Evolutionary conservation across 1,140 invertebrate genomes (phyloP).

Genomic region (Drosophila hydei): DNA sequence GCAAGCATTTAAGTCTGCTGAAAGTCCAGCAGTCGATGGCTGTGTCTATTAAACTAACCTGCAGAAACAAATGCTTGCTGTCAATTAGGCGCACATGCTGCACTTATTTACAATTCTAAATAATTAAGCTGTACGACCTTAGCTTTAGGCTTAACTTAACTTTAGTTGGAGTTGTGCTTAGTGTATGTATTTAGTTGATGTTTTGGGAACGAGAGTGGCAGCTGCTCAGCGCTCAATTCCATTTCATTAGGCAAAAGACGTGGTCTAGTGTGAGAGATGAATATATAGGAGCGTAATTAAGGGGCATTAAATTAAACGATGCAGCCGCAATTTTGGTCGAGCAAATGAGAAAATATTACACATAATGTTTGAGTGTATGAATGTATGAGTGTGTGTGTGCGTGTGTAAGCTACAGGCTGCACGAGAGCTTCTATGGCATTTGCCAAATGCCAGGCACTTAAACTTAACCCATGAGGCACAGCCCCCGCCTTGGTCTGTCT

Average conservation of each 20-base stretch:
- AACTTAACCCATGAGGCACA: slow-evolving; percentile 24
- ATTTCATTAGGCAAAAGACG: slow-evolving; percentile 12
- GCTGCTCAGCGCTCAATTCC: slow-evolving; percentile 13
- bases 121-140: not conserved
- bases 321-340: slow-evolving; percentile 59
- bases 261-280: not conserved
- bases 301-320: slow-evolving; percentile 66
- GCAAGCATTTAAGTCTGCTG: not conserved
- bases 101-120: not conserved
- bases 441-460: slow-evolving; percentile 76
- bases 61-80: not conserved
- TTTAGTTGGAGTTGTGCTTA: not conserved
- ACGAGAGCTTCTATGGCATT: slow-evolving; percentile 51
- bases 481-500: not conserved
- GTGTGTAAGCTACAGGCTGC: slow-evolving; percentile 28
- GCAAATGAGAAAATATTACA: slow-evolving; percentile 65
- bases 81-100: not conserved
- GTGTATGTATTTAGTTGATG: no score
- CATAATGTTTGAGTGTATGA: not conserved
- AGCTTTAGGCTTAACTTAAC: not conserved
- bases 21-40: not conserved
- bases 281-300: slow-evolving; percentile 56
- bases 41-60: not conserved
- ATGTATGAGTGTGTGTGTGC: not conserved
- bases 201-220: not conserved